Evolutionary conservation across 1,140 invertebrate species (phyloP), one percentile per base, ranked within the genome.

Genomic region (Lordiphosa clarofinis): DNA sequence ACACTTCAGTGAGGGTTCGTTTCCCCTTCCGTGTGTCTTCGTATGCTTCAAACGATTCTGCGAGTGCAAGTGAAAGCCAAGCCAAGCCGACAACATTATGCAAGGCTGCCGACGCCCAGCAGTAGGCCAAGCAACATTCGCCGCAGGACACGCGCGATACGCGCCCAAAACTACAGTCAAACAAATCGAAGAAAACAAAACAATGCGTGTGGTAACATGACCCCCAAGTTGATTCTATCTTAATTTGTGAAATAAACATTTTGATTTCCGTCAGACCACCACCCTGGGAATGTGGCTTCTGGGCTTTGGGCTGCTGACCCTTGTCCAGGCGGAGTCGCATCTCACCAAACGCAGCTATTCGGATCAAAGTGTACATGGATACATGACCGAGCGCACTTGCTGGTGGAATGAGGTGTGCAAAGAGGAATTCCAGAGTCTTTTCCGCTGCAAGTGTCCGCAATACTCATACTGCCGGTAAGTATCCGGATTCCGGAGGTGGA

Each of bases 331-430:
- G 31, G 62, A 69, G 37, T 59, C 56, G 6, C 89, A 65, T 52
- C 89, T 93, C 37, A 90, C 89, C 4, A 94, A 93, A 87, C 91
- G 93, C 73, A 93, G 93, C 82, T 94, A 94, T 84, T 94, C 93
- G 10, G 95, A 96, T 87, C 93, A 94, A 81, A 94, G 94, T 39
- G 92, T 96, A 5, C 92, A 92, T 75, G 94, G 93, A 86, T 96
- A 95, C 86, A 91, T 95, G 63, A 94, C 94, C 7, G 94, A 95
- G 95, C 92, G 96, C 82, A 96, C 94, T 24, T 97, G 96, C 87
- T 96, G 95, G 95, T 96, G 95, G 94, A 96, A 96, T 88, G 96
- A 97, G 90, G 93, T 96, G 3, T 97, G 96, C 90, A 97, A 97
- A 88, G 95, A 96, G 89, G 95, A 96, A 88, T 96, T 96, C 87